phyloP scores from a whole-genome alignment of 2,888 invertebrate genomes.

The Imbricaverruca yamaguchii region DNA sequence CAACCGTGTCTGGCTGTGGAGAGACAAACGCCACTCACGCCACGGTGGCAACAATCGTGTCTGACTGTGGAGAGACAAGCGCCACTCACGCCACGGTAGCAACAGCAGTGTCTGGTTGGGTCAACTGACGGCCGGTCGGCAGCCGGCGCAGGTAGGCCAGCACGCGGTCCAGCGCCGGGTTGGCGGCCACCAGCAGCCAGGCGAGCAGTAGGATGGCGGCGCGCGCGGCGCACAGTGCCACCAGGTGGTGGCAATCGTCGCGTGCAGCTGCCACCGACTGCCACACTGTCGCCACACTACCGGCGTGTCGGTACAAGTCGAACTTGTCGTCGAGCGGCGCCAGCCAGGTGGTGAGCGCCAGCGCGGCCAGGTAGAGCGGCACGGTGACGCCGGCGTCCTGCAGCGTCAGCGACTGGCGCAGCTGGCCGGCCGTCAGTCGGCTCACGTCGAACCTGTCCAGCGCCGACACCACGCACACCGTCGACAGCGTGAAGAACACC shows the following conservation, averaged over 20 bases:
- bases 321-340: not conserved
- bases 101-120: not conserved
- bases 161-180: slow-evolving; percentile 13
- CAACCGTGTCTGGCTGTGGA: no score
- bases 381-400: slow-evolving; percentile 8
- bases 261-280: not conserved
- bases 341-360: not conserved
- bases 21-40: not conserved
- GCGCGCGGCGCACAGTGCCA: not conserved
- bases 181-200: slow-evolving; percentile 6
- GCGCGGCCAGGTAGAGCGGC: slow-evolving; percentile 9
- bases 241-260: not conserved
- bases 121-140: not conserved
- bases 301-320: not conserved
- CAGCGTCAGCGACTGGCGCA: not conserved
- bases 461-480: not conserved
- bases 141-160: not conserved
- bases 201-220: not conserved
- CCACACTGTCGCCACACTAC: not conserved
- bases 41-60: not conserved
- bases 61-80: not conserved
- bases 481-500: slow-evolving; percentile 11
- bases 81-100: not conserved
- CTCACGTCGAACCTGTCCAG: slow-evolving; percentile 14
- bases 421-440: not conserved